A percentile compares a stretch with the other conserved stretches of the same genome.
Conservation (phyloP, 2,888 invertebrate species). For the Conistra vaccinii region DNA sequence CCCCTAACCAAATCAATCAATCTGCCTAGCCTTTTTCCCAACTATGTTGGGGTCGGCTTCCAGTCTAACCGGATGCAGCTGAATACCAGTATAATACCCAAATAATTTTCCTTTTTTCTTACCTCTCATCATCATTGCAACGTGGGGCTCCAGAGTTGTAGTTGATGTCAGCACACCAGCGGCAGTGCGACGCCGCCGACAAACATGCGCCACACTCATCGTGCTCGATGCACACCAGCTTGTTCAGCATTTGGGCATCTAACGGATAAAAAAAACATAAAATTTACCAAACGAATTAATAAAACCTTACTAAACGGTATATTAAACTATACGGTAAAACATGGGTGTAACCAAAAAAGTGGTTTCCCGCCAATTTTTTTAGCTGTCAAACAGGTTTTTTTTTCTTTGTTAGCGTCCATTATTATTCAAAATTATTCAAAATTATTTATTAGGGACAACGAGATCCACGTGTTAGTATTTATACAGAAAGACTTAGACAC, state of each 20-base stretch:
- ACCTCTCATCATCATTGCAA: constrained; percentile 87
- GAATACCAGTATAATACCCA: too few species aligned
- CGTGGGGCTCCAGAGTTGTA: constrained; percentile 80
- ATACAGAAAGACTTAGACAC: too few species aligned
- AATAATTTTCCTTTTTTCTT: constrained; percentile 20
- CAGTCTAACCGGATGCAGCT: too few species aligned
- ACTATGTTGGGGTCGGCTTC: too few species aligned
- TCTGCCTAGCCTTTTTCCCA: too few species aligned
- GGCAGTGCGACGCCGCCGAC: constrained; percentile 85
- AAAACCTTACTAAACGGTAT: background rate
- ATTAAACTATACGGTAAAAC: too few species aligned
- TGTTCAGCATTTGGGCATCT: constrained; percentile 82
- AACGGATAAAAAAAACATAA: constrained; percentile 21
- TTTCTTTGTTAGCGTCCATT: background rate
- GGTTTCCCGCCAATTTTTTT: background rate
- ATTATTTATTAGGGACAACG: too few species aligned
- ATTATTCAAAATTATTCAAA: too few species aligned
- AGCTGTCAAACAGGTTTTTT: background rate
- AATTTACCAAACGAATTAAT: background rate
- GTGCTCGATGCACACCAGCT: constrained; percentile 85
- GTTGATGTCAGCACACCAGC: constrained; percentile 88
- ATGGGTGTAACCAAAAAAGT: too few species aligned
- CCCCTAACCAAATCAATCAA: too few species aligned
- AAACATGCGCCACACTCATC: constrained; percentile 85
- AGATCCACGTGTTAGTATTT: too few species aligned